Evolutionary conservation across 2,888 invertebrate genomes (phyloP).

Genomic region (Heteropelma amictum): DNA sequence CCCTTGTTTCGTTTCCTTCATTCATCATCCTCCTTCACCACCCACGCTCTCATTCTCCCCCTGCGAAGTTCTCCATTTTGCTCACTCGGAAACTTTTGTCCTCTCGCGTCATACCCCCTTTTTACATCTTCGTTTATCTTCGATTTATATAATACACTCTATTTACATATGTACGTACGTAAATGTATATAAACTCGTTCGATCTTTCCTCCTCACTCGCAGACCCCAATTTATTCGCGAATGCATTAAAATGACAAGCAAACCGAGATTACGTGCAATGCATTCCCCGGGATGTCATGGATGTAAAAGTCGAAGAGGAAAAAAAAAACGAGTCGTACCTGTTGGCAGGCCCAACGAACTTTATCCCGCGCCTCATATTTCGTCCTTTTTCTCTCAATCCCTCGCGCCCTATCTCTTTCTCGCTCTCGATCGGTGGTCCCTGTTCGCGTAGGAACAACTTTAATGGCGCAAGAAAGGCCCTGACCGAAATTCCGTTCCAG

Average conservation of each 20-base stretch:
- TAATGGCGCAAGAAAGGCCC: slow-evolving; percentile 71
- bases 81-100: slow-evolving; percentile 42
- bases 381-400: not conserved
- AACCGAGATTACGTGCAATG: slow-evolving; percentile 4
- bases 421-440: slow-evolving; percentile 27
- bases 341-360: slow-evolving; percentile 26
- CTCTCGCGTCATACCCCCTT: not conserved
- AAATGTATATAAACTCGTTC: too few species aligned
- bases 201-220: slow-evolving; percentile 25
- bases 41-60: slow-evolving; percentile 33
- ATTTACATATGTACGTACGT: too few species aligned
- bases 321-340: slow-evolving; percentile 29
- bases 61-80: slow-evolving; percentile 34
- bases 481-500: slow-evolving; percentile 73
- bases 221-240: slow-evolving; percentile 14
- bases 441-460: slow-evolving; percentile 34
- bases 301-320: slow-evolving; percentile 22
- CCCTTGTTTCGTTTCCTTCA: slow-evolving; percentile 17
- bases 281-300: not conserved
- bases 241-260: slow-evolving; percentile 41
- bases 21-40: slow-evolving; percentile 43
- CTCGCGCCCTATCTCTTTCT: not conserved
- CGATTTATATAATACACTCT: slow-evolving; percentile 10
- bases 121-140: slow-evolving; percentile 4
- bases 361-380: not conserved